Conservation (phyloP, 2,113 vertebrate genomes). For the Platichthys flesus region DNA sequence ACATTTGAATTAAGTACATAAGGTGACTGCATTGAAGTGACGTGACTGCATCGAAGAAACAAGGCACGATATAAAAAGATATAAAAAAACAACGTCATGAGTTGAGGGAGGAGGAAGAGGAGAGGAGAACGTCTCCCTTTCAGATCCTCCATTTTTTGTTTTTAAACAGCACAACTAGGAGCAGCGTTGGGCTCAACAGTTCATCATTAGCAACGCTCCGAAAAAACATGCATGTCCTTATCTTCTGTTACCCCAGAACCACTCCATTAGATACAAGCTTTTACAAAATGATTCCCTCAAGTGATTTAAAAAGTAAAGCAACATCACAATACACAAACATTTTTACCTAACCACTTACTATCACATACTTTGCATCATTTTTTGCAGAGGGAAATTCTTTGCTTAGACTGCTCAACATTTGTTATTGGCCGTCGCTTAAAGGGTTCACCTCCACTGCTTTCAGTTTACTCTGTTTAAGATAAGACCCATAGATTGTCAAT, state of each 20-base stretch:
- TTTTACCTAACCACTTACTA: slow-evolving; percentile 32
- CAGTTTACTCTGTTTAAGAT: slow-evolving; percentile 27
- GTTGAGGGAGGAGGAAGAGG: slow-evolving; percentile 34
- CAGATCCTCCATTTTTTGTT: slow-evolving; percentile 21
- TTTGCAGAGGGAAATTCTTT: slow-evolving; percentile 53
- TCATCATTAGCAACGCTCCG: slow-evolving; percentile 28
- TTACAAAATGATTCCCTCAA: slow-evolving; percentile 45
- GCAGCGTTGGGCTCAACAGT: slow-evolving; percentile 53
- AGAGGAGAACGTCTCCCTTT: slow-evolving; percentile 22
- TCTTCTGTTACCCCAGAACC: slow-evolving; percentile 6
- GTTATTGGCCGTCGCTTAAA: slow-evolving; percentile 10
- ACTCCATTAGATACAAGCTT: slow-evolving; percentile 9
- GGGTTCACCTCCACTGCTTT: slow-evolving; percentile 9
- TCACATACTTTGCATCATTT: slow-evolving; percentile 48
- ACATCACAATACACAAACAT: slow-evolving; percentile 41
- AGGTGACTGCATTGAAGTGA: slow-evolving; percentile 77
- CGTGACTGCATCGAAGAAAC: slow-evolving; percentile 76
- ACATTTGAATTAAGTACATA: slow-evolving; percentile 76
- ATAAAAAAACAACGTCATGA: slow-evolving; percentile 46
- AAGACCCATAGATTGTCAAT: slow-evolving; percentile 80
- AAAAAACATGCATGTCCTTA: slow-evolving; percentile 22
- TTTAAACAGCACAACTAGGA: slow-evolving; percentile 39
- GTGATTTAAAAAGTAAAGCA: slow-evolving; percentile 46
- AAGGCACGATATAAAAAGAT: slow-evolving; percentile 79
- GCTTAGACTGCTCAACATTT: slow-evolving; percentile 21